Evolutionary conservation across 2,888 invertebrate species (phyloP), one percentile per base, ranked within the genome.

Genomic region (Leptinotarsa tumamoca): DNA sequence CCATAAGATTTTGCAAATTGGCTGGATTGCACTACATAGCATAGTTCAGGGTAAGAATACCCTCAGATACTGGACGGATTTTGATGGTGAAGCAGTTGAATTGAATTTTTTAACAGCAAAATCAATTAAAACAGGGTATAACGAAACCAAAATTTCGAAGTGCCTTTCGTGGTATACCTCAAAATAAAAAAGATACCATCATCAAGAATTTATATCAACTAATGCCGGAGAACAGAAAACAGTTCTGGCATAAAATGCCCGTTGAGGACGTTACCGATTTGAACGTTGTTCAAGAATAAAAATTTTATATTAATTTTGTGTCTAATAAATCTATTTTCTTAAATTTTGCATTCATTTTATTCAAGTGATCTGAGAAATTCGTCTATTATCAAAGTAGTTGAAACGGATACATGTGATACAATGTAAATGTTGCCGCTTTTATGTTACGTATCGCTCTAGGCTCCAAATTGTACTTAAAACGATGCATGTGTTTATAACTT

Each of bases 1-100:
- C 52, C 52, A 52, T n/a, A 52, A 52, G 52, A 52, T 52, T 52
- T 52, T 52, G 14, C 52, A 52, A 52, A 52, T 52, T 52, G 18
- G 52, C 52, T 52, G n/a, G 52, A 52, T 52, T 52, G 52, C 52
- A 52, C 52, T n/a, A n/a, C n/a, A 52, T 52, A 52, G 17, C 14
- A 52, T 52, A 52, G 52, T 52, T 52, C 52, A 52, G 52, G 52
- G 52, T 52, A 14, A 52, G 52, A 52, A 52, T 17, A 52, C 52
- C 17, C 52, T 52, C 52, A 52, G 17, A 52, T 52, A 52, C 52
- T 52, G 52, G 52, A 52, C 52, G 52, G 14, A 52, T 52, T 52
- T 17, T 14, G 52, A 52, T 52, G 52, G n/a, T 52, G 52, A 52
- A 52, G 23, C 23, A 23, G 23, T 23, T 23, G 23, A 23, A 23